Base-by-base conservation (phyloP, 2,888 invertebrate genomes). In the Drosophila villosipedis region DNA sequence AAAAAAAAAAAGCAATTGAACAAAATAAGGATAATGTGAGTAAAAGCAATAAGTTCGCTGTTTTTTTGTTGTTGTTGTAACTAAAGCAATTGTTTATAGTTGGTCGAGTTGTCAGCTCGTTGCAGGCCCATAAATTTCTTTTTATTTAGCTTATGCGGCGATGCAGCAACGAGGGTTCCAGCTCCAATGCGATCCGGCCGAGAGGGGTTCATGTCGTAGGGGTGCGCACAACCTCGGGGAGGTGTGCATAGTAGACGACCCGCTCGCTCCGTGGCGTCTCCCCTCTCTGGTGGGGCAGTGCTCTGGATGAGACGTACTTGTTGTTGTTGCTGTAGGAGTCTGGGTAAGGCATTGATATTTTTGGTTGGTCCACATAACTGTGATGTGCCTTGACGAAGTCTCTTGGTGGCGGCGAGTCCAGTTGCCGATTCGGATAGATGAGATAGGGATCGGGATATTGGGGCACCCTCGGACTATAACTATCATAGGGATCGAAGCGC, bases 211-310 rank as follows among this genome's bases (percentile, higher is more conserved):
- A 66, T 12, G 31, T 91, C 91, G 41, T 92, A 92, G 3, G 91
- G 30, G 95, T 94, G 62, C 96, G 93, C 0, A 95, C 95, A 5
- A 96, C 95, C 92, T 96, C 96, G 14, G 96, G 96, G 35, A 96
- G 92, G 89, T 95, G 95, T 0, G 96, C 96, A 80, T 96, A 96
- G 88, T 96, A 96, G 67, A 96, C 95, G 64, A 96, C 95, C 68
- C 96, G 94, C 83, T 93, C 91, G 28, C 80, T 87, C 0, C 86
- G 80, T 3, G 79, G 68, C 16, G 73, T 58, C 12, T 47, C 47
- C 4, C 64, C 39, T 7, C 73, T 35, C 39, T 81, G 68, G 1
- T 69, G 73, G 3, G 78, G 92, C 92, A 47, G 90, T 92, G 16
- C 1, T 16, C 82, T 77, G 35, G 70, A 19, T 31, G 70, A n/a